phyloP scores from a whole-genome alignment of 2,113 vertebrate species.

The Clarias batrachus region DNA sequence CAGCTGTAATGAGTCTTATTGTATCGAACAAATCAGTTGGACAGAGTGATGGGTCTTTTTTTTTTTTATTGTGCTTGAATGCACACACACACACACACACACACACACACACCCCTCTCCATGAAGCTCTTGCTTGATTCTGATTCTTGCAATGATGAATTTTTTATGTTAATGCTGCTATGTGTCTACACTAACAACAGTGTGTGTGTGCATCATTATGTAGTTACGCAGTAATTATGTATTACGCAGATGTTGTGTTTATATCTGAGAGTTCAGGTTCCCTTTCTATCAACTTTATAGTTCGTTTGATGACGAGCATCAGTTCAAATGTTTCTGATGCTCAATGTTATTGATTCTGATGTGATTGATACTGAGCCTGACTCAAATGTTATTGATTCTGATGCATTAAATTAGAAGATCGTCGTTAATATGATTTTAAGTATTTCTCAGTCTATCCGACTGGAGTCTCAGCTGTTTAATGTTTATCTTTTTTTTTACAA shows the following conservation, averaged over 20 bases:
- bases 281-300: background rate
- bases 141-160: background rate
- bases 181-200: background rate
- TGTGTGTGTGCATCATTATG: background rate
- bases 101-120: background rate
- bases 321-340: no score
- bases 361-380: background rate
- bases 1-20: constrained; percentile 7
- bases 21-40: background rate
- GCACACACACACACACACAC: constrained; percentile 1
- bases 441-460: background rate
- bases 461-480: background rate
- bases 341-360: background rate
- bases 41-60: background rate
- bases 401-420: background rate
- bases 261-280: background rate
- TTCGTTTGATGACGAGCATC: background rate
- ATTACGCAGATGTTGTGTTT: background rate
- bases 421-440: background rate
- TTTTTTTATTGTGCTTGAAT: background rate
- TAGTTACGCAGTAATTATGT: background rate
- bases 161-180: background rate
- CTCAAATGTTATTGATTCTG: background rate
- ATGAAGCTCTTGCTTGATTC: background rate
- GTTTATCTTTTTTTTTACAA: background rate